Conservation (phyloP, 1,140 invertebrate species). For the Pseudachorutes palmiensis region DNA sequence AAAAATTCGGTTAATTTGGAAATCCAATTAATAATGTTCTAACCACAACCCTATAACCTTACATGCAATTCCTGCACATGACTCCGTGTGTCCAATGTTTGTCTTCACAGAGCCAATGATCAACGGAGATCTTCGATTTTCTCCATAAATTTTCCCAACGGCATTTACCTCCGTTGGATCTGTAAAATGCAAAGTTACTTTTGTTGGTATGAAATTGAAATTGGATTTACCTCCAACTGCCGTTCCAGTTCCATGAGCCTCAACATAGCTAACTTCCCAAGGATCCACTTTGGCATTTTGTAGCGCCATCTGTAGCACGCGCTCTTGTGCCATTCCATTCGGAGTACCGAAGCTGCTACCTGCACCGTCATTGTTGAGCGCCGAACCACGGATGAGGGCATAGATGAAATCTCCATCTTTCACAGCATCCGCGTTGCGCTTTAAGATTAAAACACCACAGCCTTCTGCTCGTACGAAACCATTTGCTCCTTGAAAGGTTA, state of each 20-base stretch:
- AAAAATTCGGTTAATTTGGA: too few species aligned
- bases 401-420: constrained; percentile 8
- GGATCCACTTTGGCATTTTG: constrained; percentile 47
- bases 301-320: constrained; percentile 48
- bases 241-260: constrained; percentile 56
- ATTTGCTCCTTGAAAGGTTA: neutral
- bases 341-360: constrained; percentile 15
- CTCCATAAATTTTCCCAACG: neutral
- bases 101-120: neutral
- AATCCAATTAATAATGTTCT: too few species aligned
- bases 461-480: constrained; percentile 19
- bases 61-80: neutral
- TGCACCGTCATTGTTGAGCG: constrained; percentile 8
- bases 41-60: too few species aligned
- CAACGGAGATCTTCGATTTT: neutral
- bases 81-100: neutral
- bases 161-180: neutral
- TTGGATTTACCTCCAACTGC: constrained; percentile 39
- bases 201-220: neutral
- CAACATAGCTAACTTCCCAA: constrained; percentile 47
- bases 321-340: constrained; percentile 41
- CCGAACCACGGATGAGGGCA: constrained; percentile 13
- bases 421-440: constrained; percentile 9
- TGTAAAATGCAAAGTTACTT: neutral
- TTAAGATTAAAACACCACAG: constrained; percentile 11